phyloP scores from a whole-genome alignment of 2,888 invertebrate species.

The Creontiades dilutus region DNA sequence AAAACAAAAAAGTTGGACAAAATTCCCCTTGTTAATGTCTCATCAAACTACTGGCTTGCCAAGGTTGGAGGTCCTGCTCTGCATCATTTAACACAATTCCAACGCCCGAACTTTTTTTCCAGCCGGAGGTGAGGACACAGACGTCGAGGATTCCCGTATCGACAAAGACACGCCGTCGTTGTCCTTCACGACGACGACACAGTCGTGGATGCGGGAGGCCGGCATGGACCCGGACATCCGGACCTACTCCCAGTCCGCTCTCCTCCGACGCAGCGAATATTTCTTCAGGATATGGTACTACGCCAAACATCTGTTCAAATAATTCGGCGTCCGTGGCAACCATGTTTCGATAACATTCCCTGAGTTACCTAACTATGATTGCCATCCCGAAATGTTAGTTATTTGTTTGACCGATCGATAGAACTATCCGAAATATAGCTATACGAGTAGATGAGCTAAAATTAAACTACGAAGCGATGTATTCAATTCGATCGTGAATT shows the following conservation, averaged over 20 bases:
- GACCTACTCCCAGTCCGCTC: constrained; percentile 91
- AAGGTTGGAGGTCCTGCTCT: no score
- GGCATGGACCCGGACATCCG: constrained; percentile 96
- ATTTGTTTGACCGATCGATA: not conserved
- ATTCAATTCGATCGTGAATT: no score
- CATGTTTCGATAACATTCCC: constrained; percentile 72
- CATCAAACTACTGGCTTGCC: no score
- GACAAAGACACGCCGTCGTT: constrained; percentile 84
- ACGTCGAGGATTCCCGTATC: constrained; percentile 82
- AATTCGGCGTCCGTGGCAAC: constrained; percentile 77
- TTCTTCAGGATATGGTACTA: constrained; percentile 97
- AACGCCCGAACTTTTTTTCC: not conserved
- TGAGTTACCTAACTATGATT: constrained; percentile 71
- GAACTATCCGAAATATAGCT: no score
- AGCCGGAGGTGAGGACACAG: constrained; percentile 80
- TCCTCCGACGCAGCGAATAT: constrained; percentile 93
- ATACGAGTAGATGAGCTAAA: no score
- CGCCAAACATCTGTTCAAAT: constrained; percentile 90
- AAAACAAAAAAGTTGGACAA: no score
- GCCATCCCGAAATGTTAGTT: not conserved
- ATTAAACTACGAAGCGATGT: no score
- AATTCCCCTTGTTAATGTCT: no score
- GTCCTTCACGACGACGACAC: constrained; percentile 93
- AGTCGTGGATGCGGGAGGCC: constrained; percentile 95
- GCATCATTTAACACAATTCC: no score